Percentiles rank a stretch among this genome's conserved stretches.
Conservation (phyloP, 2,888 invertebrate species). For the Anorthoa munda region DNA sequence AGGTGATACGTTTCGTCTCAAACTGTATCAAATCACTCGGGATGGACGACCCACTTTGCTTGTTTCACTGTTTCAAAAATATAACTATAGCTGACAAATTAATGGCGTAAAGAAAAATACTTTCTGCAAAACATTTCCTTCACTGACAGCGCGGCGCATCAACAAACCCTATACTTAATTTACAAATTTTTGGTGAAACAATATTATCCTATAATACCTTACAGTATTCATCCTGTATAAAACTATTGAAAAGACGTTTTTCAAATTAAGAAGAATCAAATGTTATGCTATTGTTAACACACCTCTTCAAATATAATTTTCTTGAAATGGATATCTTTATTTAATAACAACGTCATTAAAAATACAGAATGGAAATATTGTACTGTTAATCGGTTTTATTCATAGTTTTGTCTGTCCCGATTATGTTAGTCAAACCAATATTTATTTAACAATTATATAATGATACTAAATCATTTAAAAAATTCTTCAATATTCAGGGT, state of each 20-base stretch:
- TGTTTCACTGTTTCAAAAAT: conserved; percentile 9
- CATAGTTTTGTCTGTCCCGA: background rate
- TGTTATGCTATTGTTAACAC: conserved; percentile 20
- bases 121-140: conserved; percentile 11
- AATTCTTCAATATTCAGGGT: background rate
- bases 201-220: conserved; percentile 6
- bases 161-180: conserved; percentile 11
- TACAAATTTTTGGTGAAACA: conserved; percentile 30
- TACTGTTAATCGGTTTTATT: background rate
- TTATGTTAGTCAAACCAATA: background rate
- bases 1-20: conserved; percentile 1
- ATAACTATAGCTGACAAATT: conserved; percentile 6
- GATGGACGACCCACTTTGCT: conserved; percentile 7
- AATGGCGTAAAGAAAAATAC: background rate
- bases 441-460: background rate
- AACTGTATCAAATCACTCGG: conserved; percentile 21
- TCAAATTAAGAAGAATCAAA: conserved; percentile 19
- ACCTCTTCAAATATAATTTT: conserved; percentile 10
- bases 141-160: background rate
- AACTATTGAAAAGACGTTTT: conserved; percentile 4
- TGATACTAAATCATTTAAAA: background rate
- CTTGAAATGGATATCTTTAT: background rate
- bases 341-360: conserved; percentile 8
- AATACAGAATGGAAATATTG: conserved; percentile 11
- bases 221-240: conserved; percentile 7